Evolutionary conservation across 2,797 vertebrate genomes (phyloP), one percentile per base, ranked within the genome.

Genomic region (Pseudomugil tenellus): DNA sequence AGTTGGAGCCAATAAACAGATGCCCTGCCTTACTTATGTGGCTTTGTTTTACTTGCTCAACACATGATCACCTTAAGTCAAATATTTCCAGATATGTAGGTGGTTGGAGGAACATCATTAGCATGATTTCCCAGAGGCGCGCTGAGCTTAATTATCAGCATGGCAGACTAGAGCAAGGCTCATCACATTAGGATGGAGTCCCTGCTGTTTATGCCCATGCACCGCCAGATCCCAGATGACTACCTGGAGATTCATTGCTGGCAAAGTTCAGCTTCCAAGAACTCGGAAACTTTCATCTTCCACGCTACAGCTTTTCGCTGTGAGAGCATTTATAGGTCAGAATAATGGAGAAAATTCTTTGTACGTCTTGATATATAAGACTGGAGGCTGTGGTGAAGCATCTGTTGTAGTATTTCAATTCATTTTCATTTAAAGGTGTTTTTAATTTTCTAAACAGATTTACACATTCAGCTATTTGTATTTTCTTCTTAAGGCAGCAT

Each of bases 121-220:
- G 83, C 85, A 87, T 92, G 86, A 92, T 93, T 92, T 93, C 91
- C 92, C 91, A 86, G 84, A 88, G 91, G 91, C 70, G 6, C 84
- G 54, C 72, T 76, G 88, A 83, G 89, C 89, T 88, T 90, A 92
- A 91, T 92, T 87, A 90, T 92, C 89, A 89, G 79, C 84, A 83
- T 73, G 82, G 77, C 85, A 87, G 88, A 80, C 74, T 71, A 49
- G 74, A 87, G 83, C 84, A 56, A 77, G 83, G 76, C 87, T 90
- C 88, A 89, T 89, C 88, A 83, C 88, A 85, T 91, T 90, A 89
- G 85, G 78, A 86, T 55, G 67, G 83, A 70, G 77, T 87, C 83
- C 90, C 87, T 83, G 85, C 88, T 89, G 88, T 79, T 85, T 70
- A 35, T 63, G 84, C 81, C 79, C 84, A 74, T 58, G 76, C 84